Base-by-base conservation (phyloP, 2,888 invertebrate genomes). In the Rhamnusium bicolor region DNA sequence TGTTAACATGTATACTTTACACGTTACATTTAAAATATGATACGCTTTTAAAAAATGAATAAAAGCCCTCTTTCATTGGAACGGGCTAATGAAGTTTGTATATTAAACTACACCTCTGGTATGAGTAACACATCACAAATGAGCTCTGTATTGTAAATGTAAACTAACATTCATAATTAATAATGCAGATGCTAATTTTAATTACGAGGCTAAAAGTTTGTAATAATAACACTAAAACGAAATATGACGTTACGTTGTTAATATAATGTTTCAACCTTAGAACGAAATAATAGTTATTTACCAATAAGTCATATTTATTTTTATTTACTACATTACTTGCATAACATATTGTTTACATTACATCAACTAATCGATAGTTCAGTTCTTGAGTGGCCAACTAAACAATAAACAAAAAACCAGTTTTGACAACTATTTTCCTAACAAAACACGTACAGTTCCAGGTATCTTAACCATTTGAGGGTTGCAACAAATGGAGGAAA, bases 1-100 rank as follows among this genome's bases (percentile, higher is more conserved):
- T 82, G 83, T 82, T 81, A 81, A 79, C 81, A 81, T 82, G 80
- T 81, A 78, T 82, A 80, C 79, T 79, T 80, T 81, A 77, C 79
- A 79, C 80, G 81, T 81, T 76, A 78, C 81, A 80, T 81, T 81
- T 74, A 79, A 78, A 81, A 80, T 80, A 79, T 77, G 81, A 79
- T 81, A 78, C 77, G 81, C 77, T 79, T 82, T 80, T 72, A 79
- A 81, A n/a, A 81, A 81, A 74, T 74, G 70, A 74, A 74, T 81
- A 81, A 82, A 82, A 79, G 81, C 74, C 54, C 58, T 74, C 79
- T 80, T 82, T 82, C 81, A 82, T 82, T 68, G 62, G 69, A 72
- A 76, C 76, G 61, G 76, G 67, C 79, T 74, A 79, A 82, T 78
- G 79, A 81, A 78, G 80, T 80, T 82, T 81, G 80, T 81, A 75